phyloP scores from a whole-genome alignment of 2,797 vertebrate genomes.

The Staurois parvus region DNA sequence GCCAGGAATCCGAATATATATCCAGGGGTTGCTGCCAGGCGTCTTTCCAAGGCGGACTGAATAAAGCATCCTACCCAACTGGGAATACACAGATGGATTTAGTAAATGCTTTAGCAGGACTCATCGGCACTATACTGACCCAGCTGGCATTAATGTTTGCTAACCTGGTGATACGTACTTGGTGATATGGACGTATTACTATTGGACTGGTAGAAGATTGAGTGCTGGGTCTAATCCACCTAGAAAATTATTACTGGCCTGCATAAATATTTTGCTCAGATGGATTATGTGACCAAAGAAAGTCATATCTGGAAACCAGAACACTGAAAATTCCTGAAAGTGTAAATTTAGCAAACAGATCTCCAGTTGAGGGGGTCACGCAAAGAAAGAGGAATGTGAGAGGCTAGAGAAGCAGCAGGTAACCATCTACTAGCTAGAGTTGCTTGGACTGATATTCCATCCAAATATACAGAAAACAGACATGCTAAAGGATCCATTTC shows the following conservation, averaged over 20 bases:
- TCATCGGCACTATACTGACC: slow-evolving; percentile 49
- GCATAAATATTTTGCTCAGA: slow-evolving; percentile 47
- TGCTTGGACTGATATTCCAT: not conserved
- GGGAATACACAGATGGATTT: slow-evolving; percentile 62
- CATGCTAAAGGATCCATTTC: not conserved
- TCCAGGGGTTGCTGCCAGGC: slow-evolving; percentile 64
- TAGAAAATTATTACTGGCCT: slow-evolving; percentile 42
- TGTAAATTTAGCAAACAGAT: slow-evolving; percentile 54
- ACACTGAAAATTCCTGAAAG: slow-evolving; percentile 46
- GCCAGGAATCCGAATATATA: slow-evolving; percentile 63
- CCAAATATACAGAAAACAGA: not conserved
- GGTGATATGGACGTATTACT: slow-evolving; percentile 43
- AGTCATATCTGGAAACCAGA: slow-evolving; percentile 46
- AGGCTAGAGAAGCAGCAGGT: slow-evolving; percentile 24
- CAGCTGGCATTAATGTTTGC: slow-evolving; percentile 46
- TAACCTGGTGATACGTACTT: slow-evolving; percentile 44
- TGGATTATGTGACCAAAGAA: slow-evolving; percentile 43
- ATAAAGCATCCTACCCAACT: slow-evolving; percentile 61
- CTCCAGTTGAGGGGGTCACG: slow-evolving; percentile 25
- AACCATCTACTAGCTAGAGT: not conserved
- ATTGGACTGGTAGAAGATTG: slow-evolving; percentile 36
- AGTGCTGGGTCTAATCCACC: slow-evolving; percentile 43
- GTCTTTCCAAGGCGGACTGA: slow-evolving; percentile 60
- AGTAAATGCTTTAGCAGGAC: slow-evolving; percentile 58
- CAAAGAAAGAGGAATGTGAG: slow-evolving; percentile 2